Evolutionary conservation across 2,888 invertebrate genomes (phyloP).

Genomic region (Caenorhabditis macrosperma): DNA sequence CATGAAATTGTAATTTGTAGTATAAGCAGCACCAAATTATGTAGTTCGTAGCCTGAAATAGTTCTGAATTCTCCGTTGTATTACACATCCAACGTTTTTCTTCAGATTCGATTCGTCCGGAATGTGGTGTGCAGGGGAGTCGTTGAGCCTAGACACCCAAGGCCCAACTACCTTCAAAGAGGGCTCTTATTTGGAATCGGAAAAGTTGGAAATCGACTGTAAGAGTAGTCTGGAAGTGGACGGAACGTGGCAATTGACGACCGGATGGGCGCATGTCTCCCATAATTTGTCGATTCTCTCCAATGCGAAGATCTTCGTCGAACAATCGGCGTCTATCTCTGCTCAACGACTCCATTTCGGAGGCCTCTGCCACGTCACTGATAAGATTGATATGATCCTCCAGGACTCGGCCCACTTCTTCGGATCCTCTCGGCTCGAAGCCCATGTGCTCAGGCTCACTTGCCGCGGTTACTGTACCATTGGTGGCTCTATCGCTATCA

Average conservation of each 20-base stretch:
- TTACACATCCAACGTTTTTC: too few relatives aligned
- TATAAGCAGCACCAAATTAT: conserved; percentile 81
- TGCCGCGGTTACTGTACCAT: conserved; percentile 62
- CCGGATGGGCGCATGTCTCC: conserved; percentile 51
- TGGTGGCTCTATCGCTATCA: conserved; percentile 63
- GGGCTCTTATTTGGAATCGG: conserved; percentile 67
- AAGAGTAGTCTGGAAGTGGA: conserved; percentile 43
- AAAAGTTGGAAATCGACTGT: conserved; percentile 62
- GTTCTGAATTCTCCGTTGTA: too few relatives aligned
- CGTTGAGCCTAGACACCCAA: conserved; percentile 46
- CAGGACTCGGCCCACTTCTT: conserved; percentile 67
- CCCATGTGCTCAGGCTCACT: conserved; percentile 55
- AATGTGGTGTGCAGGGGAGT: conserved; percentile 68
- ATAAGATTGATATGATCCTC: conserved; percentile 59
- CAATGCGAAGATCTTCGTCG: conserved; percentile 63
- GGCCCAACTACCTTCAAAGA: conserved; percentile 44
- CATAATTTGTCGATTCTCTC: conserved; percentile 45
- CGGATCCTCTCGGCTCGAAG: conserved; percentile 61
- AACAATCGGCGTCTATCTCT: conserved; percentile 54
- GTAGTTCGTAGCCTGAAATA: too few relatives aligned
- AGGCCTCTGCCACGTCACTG: conserved; percentile 64
- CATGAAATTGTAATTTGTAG: too few relatives aligned
- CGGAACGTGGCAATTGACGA: conserved; percentile 66
- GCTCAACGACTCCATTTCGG: conserved; percentile 55
- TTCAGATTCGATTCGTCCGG: conserved; percentile 64